phyloP scores from a whole-genome alignment of 2,888 invertebrate genomes.

The Schizotus pectinicornis region DNA sequence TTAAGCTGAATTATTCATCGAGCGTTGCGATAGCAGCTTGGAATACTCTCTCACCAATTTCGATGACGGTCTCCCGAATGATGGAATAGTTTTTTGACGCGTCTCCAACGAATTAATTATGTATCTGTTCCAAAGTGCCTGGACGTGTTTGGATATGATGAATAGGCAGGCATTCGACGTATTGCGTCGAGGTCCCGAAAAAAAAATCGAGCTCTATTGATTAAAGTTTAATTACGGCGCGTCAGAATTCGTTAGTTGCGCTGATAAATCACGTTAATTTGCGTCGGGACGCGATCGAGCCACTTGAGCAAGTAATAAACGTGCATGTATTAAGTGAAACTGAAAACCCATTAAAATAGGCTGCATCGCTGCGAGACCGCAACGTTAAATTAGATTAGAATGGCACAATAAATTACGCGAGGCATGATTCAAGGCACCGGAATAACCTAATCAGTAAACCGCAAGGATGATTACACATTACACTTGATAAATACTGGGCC shows the following conservation, averaged over 20 bases:
- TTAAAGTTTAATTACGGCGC: conserved; percentile 10
- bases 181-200: not conserved
- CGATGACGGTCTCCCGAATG: conserved; percentile 8
- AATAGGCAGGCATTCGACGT: conserved; percentile 4
- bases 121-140: conserved; percentile 9
- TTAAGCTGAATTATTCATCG: not conserved
- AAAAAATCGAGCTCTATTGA: conserved; percentile 6
- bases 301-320: conserved; percentile 36
- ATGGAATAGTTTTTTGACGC: conserved; percentile 11
- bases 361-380: conserved; percentile 43
- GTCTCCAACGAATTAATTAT: conserved; percentile 12
- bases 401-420: conserved; percentile 51
- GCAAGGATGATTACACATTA: conserved; percentile 54
- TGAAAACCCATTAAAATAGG: conserved; percentile 51
- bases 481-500: conserved; percentile 52
- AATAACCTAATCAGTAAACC: conserved; percentile 55
- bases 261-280: conserved; percentile 34
- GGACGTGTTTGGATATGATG: conserved; percentile 8
- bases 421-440: conserved; percentile 51
- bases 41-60: conserved; percentile 2
- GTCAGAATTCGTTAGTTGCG: conserved; percentile 23
- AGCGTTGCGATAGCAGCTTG: conserved; percentile 1
- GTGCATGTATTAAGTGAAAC: conserved; percentile 39
- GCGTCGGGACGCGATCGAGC: conserved; percentile 10
- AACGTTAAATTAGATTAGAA: conserved; percentile 52